Evolutionary conservation across 2,888 invertebrate species (phyloP).

Genomic region (Xiphydria camelus): DNA sequence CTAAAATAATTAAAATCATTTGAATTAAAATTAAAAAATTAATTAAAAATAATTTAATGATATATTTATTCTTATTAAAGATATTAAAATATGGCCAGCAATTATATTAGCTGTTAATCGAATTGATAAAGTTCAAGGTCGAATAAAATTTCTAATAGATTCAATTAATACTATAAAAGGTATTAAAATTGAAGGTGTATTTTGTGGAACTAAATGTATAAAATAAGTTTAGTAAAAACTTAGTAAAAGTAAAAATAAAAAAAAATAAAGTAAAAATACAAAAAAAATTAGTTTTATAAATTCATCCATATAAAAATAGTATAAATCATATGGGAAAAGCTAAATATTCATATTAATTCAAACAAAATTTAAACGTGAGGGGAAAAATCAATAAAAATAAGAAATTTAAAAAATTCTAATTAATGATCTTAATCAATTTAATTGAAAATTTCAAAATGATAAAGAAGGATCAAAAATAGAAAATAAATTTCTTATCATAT

Average conservation of each 20-base stretch:
- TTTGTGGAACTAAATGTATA: conserved; percentile 70
- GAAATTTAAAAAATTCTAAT: conserved; percentile 62
- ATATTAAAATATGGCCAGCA: conserved; percentile 72
- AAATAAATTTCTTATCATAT: conserved; percentile 72
- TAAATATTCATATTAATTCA: conserved; percentile 50
- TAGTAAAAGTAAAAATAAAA: conserved; percentile 68
- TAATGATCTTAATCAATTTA: conserved; percentile 67
- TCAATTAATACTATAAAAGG: conserved; percentile 77
- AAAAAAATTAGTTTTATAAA: conserved; percentile 69
- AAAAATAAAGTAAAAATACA: conserved; percentile 73
- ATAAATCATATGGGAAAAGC: conserved; percentile 63
- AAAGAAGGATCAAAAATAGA: conserved; percentile 68
- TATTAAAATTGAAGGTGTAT: conserved; percentile 67
- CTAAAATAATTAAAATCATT: conserved; percentile 62
- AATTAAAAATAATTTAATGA: conserved; percentile 36
- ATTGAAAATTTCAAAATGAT: conserved; percentile 59
- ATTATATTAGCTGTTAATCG: conserved; percentile 78
- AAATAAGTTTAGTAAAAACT: conserved; percentile 61
- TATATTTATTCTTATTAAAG: conserved; percentile 61
- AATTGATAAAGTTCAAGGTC: conserved; percentile 70
- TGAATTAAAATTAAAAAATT: conserved; percentile 58
- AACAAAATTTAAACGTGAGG: conserved; percentile 55
- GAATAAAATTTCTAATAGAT: conserved; percentile 74
- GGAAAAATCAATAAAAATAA: conserved; percentile 62
- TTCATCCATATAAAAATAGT: conserved; percentile 68